Base-by-base conservation (phyloP, 2,797 vertebrate species). In the Hyperoplus immaculatus region DNA sequence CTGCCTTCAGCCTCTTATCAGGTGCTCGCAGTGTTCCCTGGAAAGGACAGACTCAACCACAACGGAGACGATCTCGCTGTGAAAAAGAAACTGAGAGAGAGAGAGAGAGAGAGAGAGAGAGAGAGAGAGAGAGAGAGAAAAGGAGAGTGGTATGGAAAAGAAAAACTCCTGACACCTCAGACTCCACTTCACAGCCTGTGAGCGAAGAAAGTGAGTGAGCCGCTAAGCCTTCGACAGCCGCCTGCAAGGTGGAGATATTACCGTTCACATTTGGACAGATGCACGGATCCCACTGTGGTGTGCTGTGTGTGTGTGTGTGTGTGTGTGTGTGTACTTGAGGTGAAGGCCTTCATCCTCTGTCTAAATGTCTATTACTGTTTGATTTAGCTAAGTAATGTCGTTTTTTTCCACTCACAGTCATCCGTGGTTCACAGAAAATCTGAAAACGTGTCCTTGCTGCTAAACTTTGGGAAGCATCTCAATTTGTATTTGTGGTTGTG, bases 161-260 rank as follows among this genome's bases (percentile, higher is more conserved):
- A 87, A 89, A 90, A 90, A 92, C 80, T 91, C 91, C 92, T 94
- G 94, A 95, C 95, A 95, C 93, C 94, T 94, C 93, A 94, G 94
- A 95, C 94, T 95, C 93, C 88, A 94, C 94, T 95, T 95, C 94
- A 93, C 94, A 95, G 93, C 87, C 84, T 88, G 91, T 87, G 88
- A 91, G 86, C 89, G 92, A 94, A 93, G 91, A 95, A 94, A 93
- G 90, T 88, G 87, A 93, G 87, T 81, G 77, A 91, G 87, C 77
- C 74, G 73, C 88, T 94, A 94, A 94, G 92, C 92, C 90, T 87
- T 86, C 81, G 55, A 43, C 86, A 86, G 86, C 89, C 77, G 92
- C 93, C 95, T 96, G 95, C 94, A 92, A 95, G 92, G 89, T 89
- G 90, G 85, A 95, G 94, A 96, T 95, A 96, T 93, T 95, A 93